These are phyloP conservation scores for Sitodiplosis mosellana DNA, from an alignment of 1,140 invertebrate species.

Conservation along the genomic window DNA sequence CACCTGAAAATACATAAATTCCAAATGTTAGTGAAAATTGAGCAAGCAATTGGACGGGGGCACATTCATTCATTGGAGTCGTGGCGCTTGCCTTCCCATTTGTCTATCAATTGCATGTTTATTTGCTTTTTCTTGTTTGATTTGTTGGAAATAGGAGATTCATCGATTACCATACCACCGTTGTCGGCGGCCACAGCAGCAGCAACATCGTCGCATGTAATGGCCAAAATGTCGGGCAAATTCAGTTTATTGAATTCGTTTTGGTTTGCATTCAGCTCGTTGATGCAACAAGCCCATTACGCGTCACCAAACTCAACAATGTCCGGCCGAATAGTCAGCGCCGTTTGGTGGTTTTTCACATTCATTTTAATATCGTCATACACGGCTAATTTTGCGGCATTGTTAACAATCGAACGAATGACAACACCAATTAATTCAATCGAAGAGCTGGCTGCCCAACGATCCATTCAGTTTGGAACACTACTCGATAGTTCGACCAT, in stretches of 20 bases:
- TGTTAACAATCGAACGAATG: constrained; percentile 90
- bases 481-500: constrained; percentile 70
- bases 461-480: constrained; percentile 89
- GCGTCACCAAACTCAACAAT: constrained; percentile 83
- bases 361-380: constrained; percentile 96
- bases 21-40: too few species aligned
- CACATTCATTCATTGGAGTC: too few species aligned
- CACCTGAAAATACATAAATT: too few species aligned
- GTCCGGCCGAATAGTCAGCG: constrained; percentile 77
- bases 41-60: too few species aligned
- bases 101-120: too few species aligned
- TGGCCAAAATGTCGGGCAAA: constrained; percentile 65
- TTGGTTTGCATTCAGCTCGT: constrained; percentile 91
- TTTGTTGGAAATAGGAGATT: too few species aligned
- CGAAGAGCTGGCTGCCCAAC: constrained; percentile 83
- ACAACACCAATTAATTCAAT: constrained; percentile 85
- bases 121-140: too few species aligned
- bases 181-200: constrained; percentile 12
- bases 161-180: too few species aligned
- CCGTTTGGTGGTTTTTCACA: constrained; percentile 99
- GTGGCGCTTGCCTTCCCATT: too few species aligned
- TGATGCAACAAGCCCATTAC: constrained; percentile 97
- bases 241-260: constrained; percentile 93
- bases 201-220: constrained; percentile 21
- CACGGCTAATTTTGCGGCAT: constrained; percentile 94